Percentiles rank a stretch among this genome's conserved stretches.
Evolutionary conservation across 2,113 vertebrate genomes (phyloP).

Genomic region (Burhinus bistriatus): DNA sequence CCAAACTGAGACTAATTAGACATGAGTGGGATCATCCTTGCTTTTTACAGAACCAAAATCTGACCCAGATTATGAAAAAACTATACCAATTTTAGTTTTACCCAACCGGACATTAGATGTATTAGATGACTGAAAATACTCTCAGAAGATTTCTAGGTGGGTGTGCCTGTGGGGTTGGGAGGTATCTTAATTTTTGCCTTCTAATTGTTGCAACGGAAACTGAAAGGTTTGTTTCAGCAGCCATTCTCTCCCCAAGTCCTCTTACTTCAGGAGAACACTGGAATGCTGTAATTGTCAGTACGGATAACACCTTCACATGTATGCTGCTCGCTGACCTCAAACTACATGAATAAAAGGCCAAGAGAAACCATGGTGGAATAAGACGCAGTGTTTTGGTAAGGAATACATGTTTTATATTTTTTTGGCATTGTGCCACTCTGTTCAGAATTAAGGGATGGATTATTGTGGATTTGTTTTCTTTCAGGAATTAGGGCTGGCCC

Average conservation of each 20-base stretch:
- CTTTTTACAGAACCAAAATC: not conserved
- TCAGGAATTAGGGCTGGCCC: slow-evolving; percentile 84
- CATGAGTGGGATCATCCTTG: not conserved
- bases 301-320: slow-evolving; percentile 37
- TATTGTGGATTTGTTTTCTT: slow-evolving; percentile 85
- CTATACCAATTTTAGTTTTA: not conserved
- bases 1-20: not conserved
- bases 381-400: slow-evolving; percentile 50
- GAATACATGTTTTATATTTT: slow-evolving; percentile 51
- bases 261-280: slow-evolving; percentile 37
- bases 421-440: slow-evolving; percentile 70
- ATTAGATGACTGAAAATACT: not conserved
- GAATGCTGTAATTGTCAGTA: slow-evolving; percentile 17
- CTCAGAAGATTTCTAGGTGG: not conserved
- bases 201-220: not conserved
- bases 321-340: slow-evolving; percentile 55
- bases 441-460: slow-evolving; percentile 83
- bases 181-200: not conserved
- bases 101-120: not conserved
- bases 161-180: not conserved
- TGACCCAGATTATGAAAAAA: not conserved
- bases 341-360: slow-evolving; percentile 54
- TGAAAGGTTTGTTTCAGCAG: not conserved
- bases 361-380: slow-evolving; percentile 27
- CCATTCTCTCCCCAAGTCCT: not conserved